These are phyloP conservation scores for Helicoverpa assulta DNA, from an alignment of 2,888 invertebrate species.

Conservation along the genomic window DNA sequence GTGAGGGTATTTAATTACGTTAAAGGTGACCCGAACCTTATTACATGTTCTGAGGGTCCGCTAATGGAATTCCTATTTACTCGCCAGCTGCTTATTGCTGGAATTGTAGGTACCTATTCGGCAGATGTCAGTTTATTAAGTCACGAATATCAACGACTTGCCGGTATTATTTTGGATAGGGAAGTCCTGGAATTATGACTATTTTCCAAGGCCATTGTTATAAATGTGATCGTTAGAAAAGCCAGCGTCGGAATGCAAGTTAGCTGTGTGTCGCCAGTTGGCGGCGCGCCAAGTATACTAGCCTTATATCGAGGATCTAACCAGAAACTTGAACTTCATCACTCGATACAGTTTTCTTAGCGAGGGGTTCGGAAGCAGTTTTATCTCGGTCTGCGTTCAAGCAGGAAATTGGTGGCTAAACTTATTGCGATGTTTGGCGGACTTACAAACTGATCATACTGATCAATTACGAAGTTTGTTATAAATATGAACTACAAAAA, in stretches of 20 bases:
- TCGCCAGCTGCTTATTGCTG: not conserved
- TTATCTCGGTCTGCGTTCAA: not conserved
- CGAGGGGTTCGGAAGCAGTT: not conserved
- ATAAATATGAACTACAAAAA: too few relatives aligned
- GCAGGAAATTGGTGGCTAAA: not conserved
- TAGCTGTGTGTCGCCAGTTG: constrained; percentile 10
- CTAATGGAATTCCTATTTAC: not conserved
- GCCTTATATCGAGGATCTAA: constrained; percentile 7
- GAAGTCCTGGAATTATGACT: too few relatives aligned
- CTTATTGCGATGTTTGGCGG: not conserved
- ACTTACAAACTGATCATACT: too few relatives aligned
- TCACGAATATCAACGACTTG: too few relatives aligned
- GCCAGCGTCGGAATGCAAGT: not conserved
- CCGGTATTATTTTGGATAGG: too few relatives aligned
- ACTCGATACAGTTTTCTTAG: not conserved
- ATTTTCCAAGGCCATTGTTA: not conserved
- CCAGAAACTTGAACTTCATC: not conserved
- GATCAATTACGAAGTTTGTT: too few relatives aligned
- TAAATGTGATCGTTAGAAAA: not conserved
- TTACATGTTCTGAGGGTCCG: not conserved
- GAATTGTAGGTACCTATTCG: not conserved
- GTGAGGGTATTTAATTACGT: not conserved
- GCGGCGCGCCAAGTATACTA: not conserved
- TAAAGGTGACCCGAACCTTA: constrained; percentile 1
- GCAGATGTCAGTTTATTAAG: too few relatives aligned